Conservation (phyloP, 2,113 vertebrate species). For the Passer montanus region DNA sequence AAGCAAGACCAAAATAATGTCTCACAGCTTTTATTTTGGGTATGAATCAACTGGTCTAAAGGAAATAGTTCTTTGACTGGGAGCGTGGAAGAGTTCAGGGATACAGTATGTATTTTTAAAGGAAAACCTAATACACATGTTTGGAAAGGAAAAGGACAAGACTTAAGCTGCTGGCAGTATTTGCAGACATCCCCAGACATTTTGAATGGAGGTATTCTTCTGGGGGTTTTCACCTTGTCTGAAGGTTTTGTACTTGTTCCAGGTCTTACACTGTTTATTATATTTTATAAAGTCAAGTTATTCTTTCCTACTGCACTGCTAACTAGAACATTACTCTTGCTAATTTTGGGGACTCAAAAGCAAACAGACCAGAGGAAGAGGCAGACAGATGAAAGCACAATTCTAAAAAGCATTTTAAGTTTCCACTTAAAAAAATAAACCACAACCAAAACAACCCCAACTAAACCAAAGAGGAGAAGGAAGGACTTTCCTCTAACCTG, state of each 20-base stretch:
- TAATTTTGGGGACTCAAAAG: conserved; percentile 40
- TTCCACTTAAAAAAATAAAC: neutral
- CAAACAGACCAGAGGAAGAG: conserved; percentile 39
- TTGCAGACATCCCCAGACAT: conserved; percentile 60
- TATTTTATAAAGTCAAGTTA: conserved; percentile 55
- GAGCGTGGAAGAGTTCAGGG: conserved; percentile 12
- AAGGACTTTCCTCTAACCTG: neutral
- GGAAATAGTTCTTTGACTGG: conserved; percentile 51
- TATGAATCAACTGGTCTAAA: conserved; percentile 50
- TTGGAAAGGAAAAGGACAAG: conserved; percentile 55
- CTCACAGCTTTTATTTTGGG: conserved; percentile 20
- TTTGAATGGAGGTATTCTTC: conserved; percentile 67
- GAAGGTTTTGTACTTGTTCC: conserved; percentile 57
- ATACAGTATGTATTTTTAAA: conserved; percentile 47
- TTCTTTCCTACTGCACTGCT: conserved; percentile 56
- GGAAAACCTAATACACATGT: conserved; percentile 45
- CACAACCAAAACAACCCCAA: neutral
- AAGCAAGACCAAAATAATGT: conserved; percentile 44
- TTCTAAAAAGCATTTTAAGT: neutral
- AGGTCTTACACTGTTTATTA: conserved; percentile 52
- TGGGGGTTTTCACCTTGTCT: conserved; percentile 64
- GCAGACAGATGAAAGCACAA: conserved; percentile 28
- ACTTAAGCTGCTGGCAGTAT: conserved; percentile 48
- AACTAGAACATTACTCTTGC: conserved; percentile 38
- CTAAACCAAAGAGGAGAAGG: neutral